Evolutionary conservation across 35 echinoderm and acorn worm genomes (phyloP), one percentile per base, ranked within the genome.

Genomic region (Patiria miniata): DNA sequence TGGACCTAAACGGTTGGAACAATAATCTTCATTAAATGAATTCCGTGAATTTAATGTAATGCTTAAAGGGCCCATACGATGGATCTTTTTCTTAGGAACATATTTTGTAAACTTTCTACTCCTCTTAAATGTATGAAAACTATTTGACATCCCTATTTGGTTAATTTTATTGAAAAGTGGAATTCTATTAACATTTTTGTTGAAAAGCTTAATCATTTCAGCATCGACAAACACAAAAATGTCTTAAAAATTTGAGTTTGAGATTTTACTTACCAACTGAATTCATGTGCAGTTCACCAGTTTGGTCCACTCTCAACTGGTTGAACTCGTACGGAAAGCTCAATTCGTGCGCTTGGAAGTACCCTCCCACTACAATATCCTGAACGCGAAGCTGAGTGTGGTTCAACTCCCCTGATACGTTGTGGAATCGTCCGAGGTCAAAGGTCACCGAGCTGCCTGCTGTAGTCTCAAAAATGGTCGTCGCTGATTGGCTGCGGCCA

Each of bases 191-290:
- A n/a, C n/a, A n/a, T n/a, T n/a, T n/a, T n/a, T n/a, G n/a, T n/a
- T n/a, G n/a, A n/a, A n/a, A n/a, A n/a, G n/a, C n/a, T n/a, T n/a
- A n/a, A n/a, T n/a, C n/a, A n/a, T n/a, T n/a, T n/a, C n/a, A n/a
- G n/a, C n/a, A n/a, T n/a, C n/a, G n/a, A n/a, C n/a, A n/a, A n/a
- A n/a, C n/a, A n/a, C n/a, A n/a, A n/a, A n/a, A n/a, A n/a, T n/a
- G n/a, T n/a, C n/a, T n/a, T n/a, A n/a, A n/a, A n/a, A n/a, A n/a
- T n/a, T n/a, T n/a, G n/a, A n/a, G n/a, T 47, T 47, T 47, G 4
- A 6, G 42, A 6, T 47, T 47, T 12, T 57, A 68, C 88, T 77
- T 90, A 90, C 88, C 88, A 73, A 83, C 80, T 53, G 88, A 68
- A 30, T 79, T 83, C 80, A 90, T 83, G 18, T 50, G 30, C n/a